Base-by-base conservation (phyloP, 2,113 vertebrate species). In the Aix galericulata region DNA sequence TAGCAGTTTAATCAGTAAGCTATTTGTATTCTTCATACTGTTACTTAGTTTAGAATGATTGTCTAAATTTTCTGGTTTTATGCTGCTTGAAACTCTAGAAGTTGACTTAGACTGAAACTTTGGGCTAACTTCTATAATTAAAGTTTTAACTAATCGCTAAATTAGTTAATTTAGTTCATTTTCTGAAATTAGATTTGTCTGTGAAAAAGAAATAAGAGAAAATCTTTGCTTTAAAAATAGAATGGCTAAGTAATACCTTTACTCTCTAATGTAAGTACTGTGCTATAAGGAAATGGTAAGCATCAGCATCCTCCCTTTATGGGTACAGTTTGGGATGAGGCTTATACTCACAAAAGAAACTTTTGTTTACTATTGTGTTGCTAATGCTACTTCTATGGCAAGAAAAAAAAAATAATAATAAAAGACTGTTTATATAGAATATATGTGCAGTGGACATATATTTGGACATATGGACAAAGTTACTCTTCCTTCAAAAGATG, bases 21-120 rank as follows among this genome's bases (percentile, higher is more conserved):
- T 55, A 0, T n/a, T 48, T 26, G 11, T 50, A 36, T 7, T 66
- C 27, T 63, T 84, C 11, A 74, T 6, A 38, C 3, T 2, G 0
- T 34, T 55, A 21, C 20, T 89, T 56, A 62, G 1, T 0, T 42
- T 55, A 64, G 72, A 82, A n/a, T 0, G 8, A 55, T 31, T 55
- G 2, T 32, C 18, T 69, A 67, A 60, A 74, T 38, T 66, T 27
- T 52, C 3, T 74, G 26, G 4, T 7, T 78, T 78, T 88, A 11
- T 4, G 85, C 58, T 79, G 4, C 17, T 40, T 55, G 15, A 59
- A 69, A 32, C 3, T 25, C 23, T 46, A 71, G 55, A 78, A 36
- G 25, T 44, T 71, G 1, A 12, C 3, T 32, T 50, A 8, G 10
- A 34, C 26, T 79, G 50, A 90, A 82, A 85, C 60, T 42, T 42